phyloP scores from a whole-genome alignment of 2,888 invertebrate genomes.

The Nysson spinosus region DNA sequence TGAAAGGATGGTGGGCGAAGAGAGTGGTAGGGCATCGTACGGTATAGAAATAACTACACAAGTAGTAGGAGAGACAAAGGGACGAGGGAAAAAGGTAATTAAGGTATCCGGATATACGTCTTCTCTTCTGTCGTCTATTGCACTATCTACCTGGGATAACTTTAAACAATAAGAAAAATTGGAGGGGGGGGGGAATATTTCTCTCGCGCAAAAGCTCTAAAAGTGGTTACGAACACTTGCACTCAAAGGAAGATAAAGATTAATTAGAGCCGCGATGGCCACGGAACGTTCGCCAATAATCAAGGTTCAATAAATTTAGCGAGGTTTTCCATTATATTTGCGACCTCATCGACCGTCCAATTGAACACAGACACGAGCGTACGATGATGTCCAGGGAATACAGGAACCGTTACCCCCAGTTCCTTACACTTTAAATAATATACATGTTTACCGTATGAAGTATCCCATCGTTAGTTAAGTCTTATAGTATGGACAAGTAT shows the following conservation, averaged over 20 bases:
- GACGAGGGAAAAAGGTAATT: too few relatives aligned
- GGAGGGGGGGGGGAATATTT: not conserved
- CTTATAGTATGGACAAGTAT: slow-evolving; percentile 77
- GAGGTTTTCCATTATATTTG: slow-evolving; percentile 19
- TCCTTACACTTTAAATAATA: slow-evolving; percentile 73
- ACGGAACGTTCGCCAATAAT: slow-evolving; percentile 23
- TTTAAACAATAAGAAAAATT: too few relatives aligned
- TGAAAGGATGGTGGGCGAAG: slow-evolving; percentile 7
- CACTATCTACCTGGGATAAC: slow-evolving; percentile 38
- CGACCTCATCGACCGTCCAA: slow-evolving; percentile 61
- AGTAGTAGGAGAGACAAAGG: slow-evolving; percentile 21
- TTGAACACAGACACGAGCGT: slow-evolving; percentile 66
- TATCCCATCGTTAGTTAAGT: slow-evolving; percentile 76
- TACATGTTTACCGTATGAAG: slow-evolving; percentile 73
- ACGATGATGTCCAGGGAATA: slow-evolving; percentile 71
- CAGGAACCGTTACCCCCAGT: slow-evolving; percentile 71
- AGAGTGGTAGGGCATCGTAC: not conserved
- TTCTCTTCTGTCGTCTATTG: slow-evolving; percentile 31
- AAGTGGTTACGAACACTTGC: not conserved
- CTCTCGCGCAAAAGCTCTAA: not conserved
- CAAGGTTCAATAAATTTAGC: slow-evolving; percentile 21
- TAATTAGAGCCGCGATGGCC: not conserved
- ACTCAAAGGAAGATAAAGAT: slow-evolving; percentile 17
- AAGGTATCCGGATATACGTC: slow-evolving; percentile 9
- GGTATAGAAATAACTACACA: slow-evolving; percentile 2